A percentile compares a stretch with the other conserved stretches of the same genome.
Evolutionary conservation across 2,888 invertebrate genomes (phyloP).

Genomic region (Nymphalis urticae): DNA sequence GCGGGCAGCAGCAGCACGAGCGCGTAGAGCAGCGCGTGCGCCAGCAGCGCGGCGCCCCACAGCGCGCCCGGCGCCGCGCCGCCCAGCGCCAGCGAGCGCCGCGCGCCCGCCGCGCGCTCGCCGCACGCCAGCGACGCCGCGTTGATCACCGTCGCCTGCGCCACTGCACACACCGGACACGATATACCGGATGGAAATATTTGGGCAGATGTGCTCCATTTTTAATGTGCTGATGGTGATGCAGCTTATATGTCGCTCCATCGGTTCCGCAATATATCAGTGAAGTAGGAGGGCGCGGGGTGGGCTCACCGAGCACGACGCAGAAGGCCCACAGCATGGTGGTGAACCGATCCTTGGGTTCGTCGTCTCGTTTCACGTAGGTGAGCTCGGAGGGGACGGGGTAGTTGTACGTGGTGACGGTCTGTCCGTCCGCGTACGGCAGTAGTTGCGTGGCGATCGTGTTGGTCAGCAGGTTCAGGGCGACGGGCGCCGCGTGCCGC

Average conservation of each 20-base stretch:
- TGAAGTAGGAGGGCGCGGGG: background rate
- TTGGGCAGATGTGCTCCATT: too few species aligned
- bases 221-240: too few species aligned
- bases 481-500: constrained; percentile 78
- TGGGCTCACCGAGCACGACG: constrained; percentile 18
- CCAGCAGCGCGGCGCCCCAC: constrained; percentile 83
- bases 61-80: constrained; percentile 82
- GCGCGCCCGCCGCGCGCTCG: constrained; percentile 83
- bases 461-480: constrained; percentile 76
- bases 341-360: constrained; percentile 40
- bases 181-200: too few species aligned
- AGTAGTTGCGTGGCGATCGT: constrained; percentile 48
- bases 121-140: constrained; percentile 83
- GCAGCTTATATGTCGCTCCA: background rate
- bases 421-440: constrained; percentile 38
- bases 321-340: constrained; percentile 44
- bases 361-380: background rate
- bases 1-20: constrained; percentile 49
- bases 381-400: constrained; percentile 39
- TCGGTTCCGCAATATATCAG: background rate
- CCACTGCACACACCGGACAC: constrained; percentile 43
- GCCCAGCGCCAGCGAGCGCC: constrained; percentile 85
- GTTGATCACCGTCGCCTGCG: constrained; percentile 71
- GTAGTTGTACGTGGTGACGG: constrained; percentile 49
- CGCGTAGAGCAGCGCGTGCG: constrained; percentile 73